A percentile compares a stretch with the other conserved stretches of the same genome.
phyloP scores from a whole-genome alignment of 2,888 invertebrate genomes.

The Diaphora mendica region DNA sequence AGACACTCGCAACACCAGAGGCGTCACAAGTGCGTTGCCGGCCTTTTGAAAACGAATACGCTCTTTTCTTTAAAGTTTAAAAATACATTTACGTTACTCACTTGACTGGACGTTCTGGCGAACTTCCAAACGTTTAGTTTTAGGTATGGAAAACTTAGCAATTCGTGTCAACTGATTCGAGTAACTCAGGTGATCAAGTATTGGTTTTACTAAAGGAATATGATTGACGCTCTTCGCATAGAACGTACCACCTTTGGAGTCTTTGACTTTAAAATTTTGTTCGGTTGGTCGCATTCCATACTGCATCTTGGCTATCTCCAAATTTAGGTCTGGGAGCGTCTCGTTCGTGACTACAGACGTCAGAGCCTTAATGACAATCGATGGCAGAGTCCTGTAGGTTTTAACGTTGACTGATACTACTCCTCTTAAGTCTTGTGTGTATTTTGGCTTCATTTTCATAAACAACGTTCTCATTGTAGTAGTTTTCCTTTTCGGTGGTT shows the following conservation, averaged over 20 bases:
- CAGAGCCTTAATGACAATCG: constrained; percentile 4
- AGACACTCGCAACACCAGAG: too few species aligned
- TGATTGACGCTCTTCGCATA: not conserved
- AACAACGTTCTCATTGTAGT: not conserved
- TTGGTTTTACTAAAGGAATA: not conserved
- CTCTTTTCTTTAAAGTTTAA: not conserved
- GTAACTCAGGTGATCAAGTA: not conserved
- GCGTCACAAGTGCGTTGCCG: too few species aligned
- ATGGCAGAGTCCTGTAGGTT: not conserved
- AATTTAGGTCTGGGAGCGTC: constrained; percentile 11
- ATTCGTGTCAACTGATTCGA: constrained; percentile 10
- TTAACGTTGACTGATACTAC: constrained; percentile 8
- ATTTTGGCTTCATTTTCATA: not conserved
- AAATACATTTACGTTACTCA: not conserved
- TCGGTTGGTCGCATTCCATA: not conserved
- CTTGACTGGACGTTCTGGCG: not conserved
- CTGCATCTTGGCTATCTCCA: constrained; percentile 13
- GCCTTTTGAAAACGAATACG: too few species aligned
- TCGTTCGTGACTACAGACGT: not conserved
- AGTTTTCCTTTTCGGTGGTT: not conserved
- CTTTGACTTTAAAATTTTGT: not conserved
- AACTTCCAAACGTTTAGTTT: not conserved
- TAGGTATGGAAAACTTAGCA: constrained; percentile 6
- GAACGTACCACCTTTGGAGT: not conserved
- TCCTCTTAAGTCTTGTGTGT: not conserved